These are phyloP conservation scores for Acronicta alni DNA, from an alignment of 2,888 invertebrate species.

Conservation along the genomic window DNA sequence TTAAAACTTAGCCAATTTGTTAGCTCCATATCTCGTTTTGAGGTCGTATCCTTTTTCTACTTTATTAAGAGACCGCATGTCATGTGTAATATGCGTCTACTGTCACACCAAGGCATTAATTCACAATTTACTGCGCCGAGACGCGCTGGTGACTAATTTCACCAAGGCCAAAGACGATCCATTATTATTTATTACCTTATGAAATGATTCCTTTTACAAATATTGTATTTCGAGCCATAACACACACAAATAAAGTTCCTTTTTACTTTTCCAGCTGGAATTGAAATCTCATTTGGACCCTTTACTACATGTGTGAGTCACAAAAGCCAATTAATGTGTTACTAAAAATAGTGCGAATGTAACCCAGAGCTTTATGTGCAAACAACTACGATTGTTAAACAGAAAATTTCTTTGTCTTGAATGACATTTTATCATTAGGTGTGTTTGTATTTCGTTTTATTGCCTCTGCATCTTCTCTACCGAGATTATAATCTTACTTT, in stretches of 20 bases:
- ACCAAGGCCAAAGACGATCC: conserved; percentile 85
- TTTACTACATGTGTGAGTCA: conserved; percentile 78
- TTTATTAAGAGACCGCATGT: conserved; percentile 51
- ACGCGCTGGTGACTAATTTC: conserved; percentile 80
- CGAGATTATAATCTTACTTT: conserved; percentile 2
- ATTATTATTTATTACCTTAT: conserved; percentile 87
- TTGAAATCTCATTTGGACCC: conserved; percentile 76
- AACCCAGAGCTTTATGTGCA: conserved; percentile 60
- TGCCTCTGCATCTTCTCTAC: conserved; percentile 1
- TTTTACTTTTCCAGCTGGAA: conserved; percentile 54
- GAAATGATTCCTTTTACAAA: conserved; percentile 67
- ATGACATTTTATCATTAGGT: conserved; percentile 36
- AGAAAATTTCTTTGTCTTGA: conserved; percentile 56
- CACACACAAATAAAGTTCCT: conserved; percentile 58
- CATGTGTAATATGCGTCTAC: conserved; percentile 58
- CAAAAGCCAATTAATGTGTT: conserved; percentile 73
- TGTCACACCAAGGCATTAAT: conserved; percentile 69
- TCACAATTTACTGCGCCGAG: conserved; percentile 68
- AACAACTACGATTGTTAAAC: conserved; percentile 59
- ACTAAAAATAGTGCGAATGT: conserved; percentile 77
- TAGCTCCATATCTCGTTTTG: conserved; percentile 22
- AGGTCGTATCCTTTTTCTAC: conserved; percentile 48
- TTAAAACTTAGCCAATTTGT: conserved; percentile 30
- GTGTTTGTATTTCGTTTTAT: conserved; percentile 13
- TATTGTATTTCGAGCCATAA: conserved; percentile 65